A percentile compares a stretch with the other conserved stretches of the same genome.
Evolutionary conservation across 2,888 invertebrate genomes (phyloP).

Genomic region (Thera obeliscata): DNA sequence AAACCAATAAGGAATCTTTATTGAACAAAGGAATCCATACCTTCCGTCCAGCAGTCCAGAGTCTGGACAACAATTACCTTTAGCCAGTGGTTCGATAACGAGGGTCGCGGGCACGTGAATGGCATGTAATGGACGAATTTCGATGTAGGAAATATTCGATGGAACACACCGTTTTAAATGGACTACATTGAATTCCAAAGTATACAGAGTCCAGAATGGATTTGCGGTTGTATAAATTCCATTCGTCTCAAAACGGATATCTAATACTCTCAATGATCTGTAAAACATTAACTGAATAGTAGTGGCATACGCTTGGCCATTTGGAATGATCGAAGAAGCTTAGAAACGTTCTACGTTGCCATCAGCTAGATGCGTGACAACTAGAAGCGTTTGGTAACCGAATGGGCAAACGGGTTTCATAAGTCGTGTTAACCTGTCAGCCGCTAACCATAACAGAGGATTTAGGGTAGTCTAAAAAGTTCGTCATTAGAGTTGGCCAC

Average conservation of each 20-base stretch:
- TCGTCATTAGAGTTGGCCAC: too few species aligned
- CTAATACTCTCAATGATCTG: neutral
- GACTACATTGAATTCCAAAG: neutral
- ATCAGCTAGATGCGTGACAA: too few species aligned
- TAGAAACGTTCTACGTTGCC: too few species aligned
- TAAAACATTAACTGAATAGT: neutral
- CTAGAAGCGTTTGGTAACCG: too few species aligned
- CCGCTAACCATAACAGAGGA: too few species aligned
- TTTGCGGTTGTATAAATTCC: neutral
- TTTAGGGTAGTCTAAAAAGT: too few species aligned
- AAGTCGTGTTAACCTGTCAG: too few species aligned
- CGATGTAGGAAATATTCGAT: neutral
- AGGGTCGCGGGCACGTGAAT: slow-evolving; percentile 2
- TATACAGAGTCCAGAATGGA: neutral
- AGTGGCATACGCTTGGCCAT: too few species aligned
- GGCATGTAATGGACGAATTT: neutral
- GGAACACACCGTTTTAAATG: neutral
- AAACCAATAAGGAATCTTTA: neutral
- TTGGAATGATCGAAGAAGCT: too few species aligned
- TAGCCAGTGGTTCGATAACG: slow-evolving; percentile 1
- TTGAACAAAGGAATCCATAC: neutral
- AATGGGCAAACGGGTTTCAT: too few species aligned
- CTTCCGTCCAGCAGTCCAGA: neutral
- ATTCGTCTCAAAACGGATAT: neutral
- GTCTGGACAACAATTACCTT: slow-evolving; percentile 1